Evolutionary conservation across 2,113 vertebrate species (phyloP), one percentile per base, ranked within the genome.

Genomic region (Cricetomys ansorgei): DNA sequence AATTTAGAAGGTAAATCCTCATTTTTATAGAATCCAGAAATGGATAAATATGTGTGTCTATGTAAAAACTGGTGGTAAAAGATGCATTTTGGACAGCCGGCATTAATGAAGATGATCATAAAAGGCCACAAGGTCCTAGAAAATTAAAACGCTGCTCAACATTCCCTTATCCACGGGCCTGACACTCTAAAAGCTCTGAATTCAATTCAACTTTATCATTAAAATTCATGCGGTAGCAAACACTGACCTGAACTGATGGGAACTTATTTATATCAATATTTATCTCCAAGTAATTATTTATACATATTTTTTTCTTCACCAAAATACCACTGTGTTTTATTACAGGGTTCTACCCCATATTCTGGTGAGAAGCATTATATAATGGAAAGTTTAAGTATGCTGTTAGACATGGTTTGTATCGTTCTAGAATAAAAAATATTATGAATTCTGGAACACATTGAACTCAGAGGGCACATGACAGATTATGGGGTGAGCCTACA

Each of bases 371-470:
- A 37, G 6, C 5, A 31, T 75, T 50, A 13, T 17, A 10, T 50
- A 57, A 57, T 29, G 27, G 10, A 62, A 55, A 53, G 9, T 69
- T 84, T 37, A 55, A 43, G n/a, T 6, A 27, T 5, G 12, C 25
- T 29, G 0, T 72, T 69, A 76, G 43, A 48, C 7, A 75, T 31
- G 43, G 23, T 94, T 64, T 64, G 10, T 69, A 37, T 92, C 37
- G 64, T 75, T 73, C 83, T 75, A 62, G 59, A 95, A 89, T 83
- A 53, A 94, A 53, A 89, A 90, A 40, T 55, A 53, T 53, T 94
- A 40, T 45, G 48, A 89, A 40, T 91, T 86, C 40, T 43, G 67
- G 87, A 65, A 57, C 37, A 85, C 5, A 55, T 94, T 37, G 89
- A 73, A 37, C 37, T 53, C 86, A 86, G 55, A 92, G 53, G 27